phyloP scores from a whole-genome alignment of 2,888 invertebrate genomes.

The Melieria crassipennis region DNA sequence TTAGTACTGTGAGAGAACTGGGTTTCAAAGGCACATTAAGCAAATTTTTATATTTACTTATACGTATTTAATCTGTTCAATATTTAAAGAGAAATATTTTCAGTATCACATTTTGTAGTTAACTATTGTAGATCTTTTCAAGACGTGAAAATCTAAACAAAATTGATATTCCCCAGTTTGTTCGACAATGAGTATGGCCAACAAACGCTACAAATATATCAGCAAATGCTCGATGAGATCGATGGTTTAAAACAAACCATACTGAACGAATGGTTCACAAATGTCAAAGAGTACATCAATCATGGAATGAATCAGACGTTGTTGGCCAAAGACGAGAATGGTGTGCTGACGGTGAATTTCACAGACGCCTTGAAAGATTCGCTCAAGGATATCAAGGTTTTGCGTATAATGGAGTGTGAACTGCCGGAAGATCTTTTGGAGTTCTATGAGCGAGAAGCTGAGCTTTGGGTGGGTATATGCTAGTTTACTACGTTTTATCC shows the following conservation, averaged over 20 bases:
- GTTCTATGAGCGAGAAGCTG: slow-evolving; percentile 76
- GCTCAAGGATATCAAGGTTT: slow-evolving; percentile 84
- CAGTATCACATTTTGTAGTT: neutral
- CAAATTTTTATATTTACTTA: too few relatives aligned
- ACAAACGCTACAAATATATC: slow-evolving; percentile 63
- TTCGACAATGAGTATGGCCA: slow-evolving; percentile 69
- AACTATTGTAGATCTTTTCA: neutral
- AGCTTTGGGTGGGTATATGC: slow-evolving; percentile 69
- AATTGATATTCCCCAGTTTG: slow-evolving; percentile 61
- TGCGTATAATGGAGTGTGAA: slow-evolving; percentile 74
- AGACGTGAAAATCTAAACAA: too few relatives aligned
- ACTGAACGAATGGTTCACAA: slow-evolving; percentile 76
- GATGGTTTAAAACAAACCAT: slow-evolving; percentile 71
- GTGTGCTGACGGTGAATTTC: slow-evolving; percentile 74
- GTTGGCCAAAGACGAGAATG: slow-evolving; percentile 60
- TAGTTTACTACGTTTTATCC: neutral
- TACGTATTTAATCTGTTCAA: too few relatives aligned
- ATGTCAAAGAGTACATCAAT: slow-evolving; percentile 74
- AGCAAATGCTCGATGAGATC: slow-evolving; percentile 75
- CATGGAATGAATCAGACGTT: slow-evolving; percentile 73
- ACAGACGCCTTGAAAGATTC: slow-evolving; percentile 74
- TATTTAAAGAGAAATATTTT: neutral
- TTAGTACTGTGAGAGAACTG: too few relatives aligned
- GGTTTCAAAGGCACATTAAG: too few relatives aligned
- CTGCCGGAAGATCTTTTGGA: slow-evolving; percentile 72